Base-by-base conservation (phyloP, 37 sponge, comb jelly and placozoan genomes). In the Trichoplax adhaerens region DNA sequence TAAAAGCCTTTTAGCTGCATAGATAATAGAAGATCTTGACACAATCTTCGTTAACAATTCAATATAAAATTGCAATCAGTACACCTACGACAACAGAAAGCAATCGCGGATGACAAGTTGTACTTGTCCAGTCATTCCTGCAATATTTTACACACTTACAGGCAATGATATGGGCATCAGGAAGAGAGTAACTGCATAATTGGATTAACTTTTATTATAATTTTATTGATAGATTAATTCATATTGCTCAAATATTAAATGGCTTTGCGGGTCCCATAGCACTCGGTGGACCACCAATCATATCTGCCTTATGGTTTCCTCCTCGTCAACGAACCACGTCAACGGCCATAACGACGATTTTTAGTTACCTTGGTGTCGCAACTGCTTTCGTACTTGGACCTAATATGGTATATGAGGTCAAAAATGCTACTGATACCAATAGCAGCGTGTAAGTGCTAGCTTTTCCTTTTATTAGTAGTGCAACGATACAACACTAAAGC, bases 261-360 rank as follows among this genome's bases (percentile, higher is more conserved):
- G 72, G 72, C 7, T n/a, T 71, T 46, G 58, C 72, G 6, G 58
- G 61, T 71, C 72, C 72, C 29, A 62, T 71, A 12, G 61, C 72
- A 5, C 12, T 71, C 46, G 6, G 46, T 60, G 72, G 62, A 47
- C 72, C 72, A 0, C 72, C 72, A 5, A 12, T 71, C 5, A n/a
- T 71, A n/a, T 71, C 72, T 12, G 72, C 72, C 6, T 6, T 62
- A 6, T 71, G 72, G 72, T 71, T 71, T 71, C 61, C 72, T 29
- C 72, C 72, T 7, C 47, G 12, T 5, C 72, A 71, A 48, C 6
- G 72, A 5, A 71, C 72, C n/a, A 5, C 61, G 6, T 58, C 72
- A 60, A 71, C 72, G 61, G 58, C 72, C 29, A 6, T 71, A 7
- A 50, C 61, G 6, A 7, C 72, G 63, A 7, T 71, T 6, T 7